Percentiles rank a stretch among this genome's conserved stretches.
Evolutionary conservation across 2,888 invertebrate genomes (phyloP).

Genomic region (Scaptomyza cyrtandrae): DNA sequence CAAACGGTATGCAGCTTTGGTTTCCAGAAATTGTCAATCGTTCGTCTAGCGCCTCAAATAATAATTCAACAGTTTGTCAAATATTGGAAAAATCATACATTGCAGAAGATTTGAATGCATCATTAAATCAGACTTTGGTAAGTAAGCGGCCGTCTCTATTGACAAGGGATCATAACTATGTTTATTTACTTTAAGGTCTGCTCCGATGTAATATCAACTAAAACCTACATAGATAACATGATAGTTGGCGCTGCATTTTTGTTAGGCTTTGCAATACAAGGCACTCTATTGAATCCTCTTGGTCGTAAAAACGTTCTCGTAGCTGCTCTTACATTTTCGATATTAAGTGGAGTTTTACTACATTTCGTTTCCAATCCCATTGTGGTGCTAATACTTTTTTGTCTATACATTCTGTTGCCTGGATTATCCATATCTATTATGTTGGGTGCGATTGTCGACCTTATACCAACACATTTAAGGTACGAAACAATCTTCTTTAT

Average conservation of each 20-base stretch:
- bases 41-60: slow-evolving; percentile 51
- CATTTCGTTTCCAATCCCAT: slow-evolving; percentile 72
- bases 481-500: slow-evolving; percentile 26
- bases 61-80: slow-evolving; percentile 68
- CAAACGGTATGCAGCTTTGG: slow-evolving; percentile 83
- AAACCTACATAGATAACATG: slow-evolving; percentile 80
- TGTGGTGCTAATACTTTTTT: slow-evolving; percentile 78
- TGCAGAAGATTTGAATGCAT: slow-evolving; percentile 24
- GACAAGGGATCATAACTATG: background rate
- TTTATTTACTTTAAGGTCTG: slow-evolving; percentile 66
- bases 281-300: slow-evolving; percentile 77
- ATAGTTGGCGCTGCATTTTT: slow-evolving; percentile 80
- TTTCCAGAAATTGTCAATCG: slow-evolving; percentile 83
- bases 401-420: slow-evolving; percentile 78
- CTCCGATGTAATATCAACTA: slow-evolving; percentile 71
- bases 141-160: background rate
- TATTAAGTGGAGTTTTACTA: slow-evolving; percentile 77
- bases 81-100: slow-evolving; percentile 66
- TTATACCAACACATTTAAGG: slow-evolving; percentile 80
- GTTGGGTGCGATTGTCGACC: slow-evolving; percentile 80
- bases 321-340: slow-evolving; percentile 64
- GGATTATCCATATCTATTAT: slow-evolving; percentile 80
- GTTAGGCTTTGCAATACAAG: slow-evolving; percentile 80
- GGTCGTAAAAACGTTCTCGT: slow-evolving; percentile 80
- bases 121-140: slow-evolving; percentile 39